phyloP scores from a whole-genome alignment of 2,113 vertebrate species.

The Eudyptes chrysolophus region DNA sequence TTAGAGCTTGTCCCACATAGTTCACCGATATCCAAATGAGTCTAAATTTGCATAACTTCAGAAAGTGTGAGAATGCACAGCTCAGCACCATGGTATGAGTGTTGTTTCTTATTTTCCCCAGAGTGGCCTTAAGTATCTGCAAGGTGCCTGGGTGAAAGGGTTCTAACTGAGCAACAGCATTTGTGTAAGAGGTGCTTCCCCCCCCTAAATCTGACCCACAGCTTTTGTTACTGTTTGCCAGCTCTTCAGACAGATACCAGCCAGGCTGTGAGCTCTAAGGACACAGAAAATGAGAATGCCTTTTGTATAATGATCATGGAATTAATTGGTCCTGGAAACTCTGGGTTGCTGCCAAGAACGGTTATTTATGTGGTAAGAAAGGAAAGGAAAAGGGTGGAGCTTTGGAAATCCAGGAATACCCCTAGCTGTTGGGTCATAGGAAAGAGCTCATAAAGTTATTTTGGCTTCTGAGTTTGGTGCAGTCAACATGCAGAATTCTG shows the following conservation, averaged over 20 bases:
- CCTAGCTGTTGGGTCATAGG: not conserved
- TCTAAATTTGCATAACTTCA: not conserved
- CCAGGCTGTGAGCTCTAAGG: not conserved
- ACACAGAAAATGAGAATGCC: slow-evolving; percentile 7
- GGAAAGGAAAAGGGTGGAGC: slow-evolving; percentile 8
- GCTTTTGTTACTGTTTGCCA: not conserved
- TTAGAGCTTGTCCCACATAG: not conserved
- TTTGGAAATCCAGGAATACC: slow-evolving; percentile 30
- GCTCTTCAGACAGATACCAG: not conserved
- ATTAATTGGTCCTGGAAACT: slow-evolving; percentile 8
- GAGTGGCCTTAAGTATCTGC: not conserved
- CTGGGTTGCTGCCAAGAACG: not conserved
- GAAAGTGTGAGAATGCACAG: not conserved
- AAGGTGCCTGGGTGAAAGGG: not conserved
- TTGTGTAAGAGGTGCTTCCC: not conserved
- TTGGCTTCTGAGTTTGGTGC: not conserved
- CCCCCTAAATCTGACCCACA: not conserved
- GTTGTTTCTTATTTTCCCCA: not conserved
- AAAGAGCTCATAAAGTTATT: not conserved
- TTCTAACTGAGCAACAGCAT: not conserved
- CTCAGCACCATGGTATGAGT: not conserved
- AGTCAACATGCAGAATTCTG: not conserved
- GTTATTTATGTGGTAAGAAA: slow-evolving; percentile 36
- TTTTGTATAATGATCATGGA: slow-evolving; percentile 4
- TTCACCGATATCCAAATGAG: not conserved